Evolutionary conservation across 2,797 vertebrate genomes (phyloP), one percentile per base, ranked within the genome.

Genomic region (Sebastolobus alascanus): DNA sequence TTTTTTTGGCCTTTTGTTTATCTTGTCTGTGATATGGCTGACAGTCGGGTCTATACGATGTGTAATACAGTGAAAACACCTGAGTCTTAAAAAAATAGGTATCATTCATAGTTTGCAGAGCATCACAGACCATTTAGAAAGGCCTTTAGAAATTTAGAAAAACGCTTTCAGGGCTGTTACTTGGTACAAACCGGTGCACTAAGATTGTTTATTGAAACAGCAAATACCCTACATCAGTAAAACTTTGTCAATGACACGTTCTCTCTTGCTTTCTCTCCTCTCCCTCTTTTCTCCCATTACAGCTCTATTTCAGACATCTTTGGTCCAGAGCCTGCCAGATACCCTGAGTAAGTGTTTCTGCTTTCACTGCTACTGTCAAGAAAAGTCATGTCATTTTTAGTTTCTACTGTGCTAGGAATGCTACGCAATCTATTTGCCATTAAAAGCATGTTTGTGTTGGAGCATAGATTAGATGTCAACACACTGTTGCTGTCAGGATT

Each of bases 261-360:
- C n/a, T 61, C 22, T 3, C 18, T 73, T 54, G 74, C 29, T 63
- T n/a, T 73, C 35, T 78, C 22, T 73, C 25, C 18, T 35, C 25
- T 60, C 8, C 9, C 16, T 76, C n/a, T 83, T 75, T 75, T 73
- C 14, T 74, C 38, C 31, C 52, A 4, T 37, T 72, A 27, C 84
- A 95, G 93, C 75, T 95, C 94, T 2, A 52, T 95, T 67, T 94
- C 93, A 33, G 95, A 95, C 61, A 87, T 95, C 56, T 94, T 94
- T 73, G 89, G 86, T 63, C 88, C 93, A 59, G 94, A 93, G 6
- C 68, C 87, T 73, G 31, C n/a, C 25, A 35, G 10, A 78, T 83
- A 68, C 52, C 6, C 52, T 2, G 46, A 88, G 94, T 95, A 91
- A 95, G 94, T 93, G 27, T 67, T 70, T 87, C 20, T 29, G 4